Percentiles rank a stretch among this genome's conserved stretches.
Conservation (phyloP, 2,797 vertebrate genomes). For the Cichlasoma orientale region DNA sequence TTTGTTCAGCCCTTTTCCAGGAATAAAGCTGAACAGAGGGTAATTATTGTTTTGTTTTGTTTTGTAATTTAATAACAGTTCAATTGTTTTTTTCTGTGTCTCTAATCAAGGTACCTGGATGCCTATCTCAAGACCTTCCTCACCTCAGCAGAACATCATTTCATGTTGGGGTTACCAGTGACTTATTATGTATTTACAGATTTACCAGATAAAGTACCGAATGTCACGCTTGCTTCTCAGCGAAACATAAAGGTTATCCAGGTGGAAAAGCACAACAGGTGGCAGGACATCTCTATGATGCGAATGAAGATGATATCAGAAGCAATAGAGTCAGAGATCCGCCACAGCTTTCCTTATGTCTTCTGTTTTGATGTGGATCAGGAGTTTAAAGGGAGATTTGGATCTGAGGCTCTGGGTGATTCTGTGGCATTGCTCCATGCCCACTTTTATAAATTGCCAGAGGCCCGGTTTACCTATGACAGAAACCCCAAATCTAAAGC, state of each 20-base stretch:
- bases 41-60: too few relatives aligned
- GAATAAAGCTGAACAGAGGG: too few relatives aligned
- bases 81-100: too few relatives aligned
- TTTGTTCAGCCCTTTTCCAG: too few relatives aligned
- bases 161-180: too few relatives aligned
- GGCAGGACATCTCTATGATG: conserved; percentile 64
- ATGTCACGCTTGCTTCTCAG: neutral
- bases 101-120: too few relatives aligned
- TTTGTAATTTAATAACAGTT: too few relatives aligned
- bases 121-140: too few relatives aligned
- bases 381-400: conserved; percentile 73
- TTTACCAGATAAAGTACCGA: too few relatives aligned
- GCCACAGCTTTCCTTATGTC: conserved; percentile 61
- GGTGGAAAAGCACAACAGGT: conserved; percentile 33
- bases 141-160: too few relatives aligned
- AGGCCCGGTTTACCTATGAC: neutral
- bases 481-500: too few relatives aligned
- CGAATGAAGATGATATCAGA: conserved; percentile 68
- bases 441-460: conserved; percentile 62
- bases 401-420: conserved; percentile 69
- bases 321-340: conserved; percentile 68
- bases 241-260: conserved; percentile 18
- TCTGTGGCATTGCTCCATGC: conserved; percentile 71
- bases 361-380: conserved; percentile 84
- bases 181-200: too few relatives aligned